Base-by-base conservation (phyloP, 2,113 vertebrate genomes). In the Pelecanus crispus region DNA sequence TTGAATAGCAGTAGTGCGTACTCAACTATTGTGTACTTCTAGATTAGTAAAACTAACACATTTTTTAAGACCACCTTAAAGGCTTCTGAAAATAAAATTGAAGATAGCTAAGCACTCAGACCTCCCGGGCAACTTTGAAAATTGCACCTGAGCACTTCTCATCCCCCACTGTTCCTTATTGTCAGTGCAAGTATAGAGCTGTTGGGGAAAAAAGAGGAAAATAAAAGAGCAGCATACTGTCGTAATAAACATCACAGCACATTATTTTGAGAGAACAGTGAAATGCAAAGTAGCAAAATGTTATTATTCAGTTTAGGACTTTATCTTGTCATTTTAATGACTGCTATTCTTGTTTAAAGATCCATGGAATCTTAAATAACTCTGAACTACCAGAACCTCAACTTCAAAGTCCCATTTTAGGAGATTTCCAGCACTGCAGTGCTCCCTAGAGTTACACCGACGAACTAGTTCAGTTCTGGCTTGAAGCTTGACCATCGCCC, bases 281-380 rank as follows among this genome's bases (percentile, higher is more conserved):
- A 84, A 90, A 95, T 84, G 47, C 34, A 92, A 92, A 87, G 31
- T 32, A 92, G 36, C 65, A 91, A 90, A 89, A 79, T 40, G 25
- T 91, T 94, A 79, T 89, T 94, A 72, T 45, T 94, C 70, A 45
- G 17, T 81, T 91, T 94, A 94, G 56, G 44, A 72, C 31, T 83
- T 90, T 38, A 73, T 86, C 68, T 91, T 92, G 81, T 83, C 70
- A 88, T 86, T 94, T 95, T 92, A 77, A 92, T 25, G 40, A 81
- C 50, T 73, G 20, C n/a, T 62, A 32, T 47, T 92, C 79, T 88
- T 88, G 31, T 88, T 88, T 87, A 89, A 94, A 89, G 70, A 89
- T 75, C 49, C 34, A 19, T 28, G 28, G 70, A 79, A 77, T 66
- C 63, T 63, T 83, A 81, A 94, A 91, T 68, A 81, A 91, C 40